Conservation (phyloP, 1,140 invertebrate species). For the Olivierus martensii region DNA sequence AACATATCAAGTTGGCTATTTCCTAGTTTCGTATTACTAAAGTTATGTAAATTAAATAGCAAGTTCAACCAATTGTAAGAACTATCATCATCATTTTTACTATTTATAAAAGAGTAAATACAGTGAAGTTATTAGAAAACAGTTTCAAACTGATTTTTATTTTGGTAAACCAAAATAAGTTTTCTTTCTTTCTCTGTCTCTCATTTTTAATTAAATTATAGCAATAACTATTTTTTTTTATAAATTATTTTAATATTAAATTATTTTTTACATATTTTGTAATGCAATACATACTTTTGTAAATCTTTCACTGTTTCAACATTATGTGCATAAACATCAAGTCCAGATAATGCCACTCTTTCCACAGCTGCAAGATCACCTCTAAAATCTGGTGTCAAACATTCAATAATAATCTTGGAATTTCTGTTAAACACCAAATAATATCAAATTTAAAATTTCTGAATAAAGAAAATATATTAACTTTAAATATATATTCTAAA, state of each 20-base stretch:
- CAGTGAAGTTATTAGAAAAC: too few relatives aligned
- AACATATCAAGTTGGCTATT: too few relatives aligned
- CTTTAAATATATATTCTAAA: neutral
- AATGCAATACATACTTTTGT: constrained; percentile 26
- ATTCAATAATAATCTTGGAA: constrained; percentile 82
- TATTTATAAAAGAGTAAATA: too few relatives aligned
- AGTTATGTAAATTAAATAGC: too few relatives aligned
- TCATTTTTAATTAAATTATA: too few relatives aligned
- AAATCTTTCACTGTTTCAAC: constrained; percentile 82
- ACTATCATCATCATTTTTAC: too few relatives aligned
- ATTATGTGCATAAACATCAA: constrained; percentile 95
- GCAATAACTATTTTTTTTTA: neutral
- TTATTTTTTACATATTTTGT: neutral
- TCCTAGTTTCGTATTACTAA: too few relatives aligned
- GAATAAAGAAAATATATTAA: neutral
- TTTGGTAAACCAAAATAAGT: too few relatives aligned
- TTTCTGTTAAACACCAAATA: constrained; percentile 40
- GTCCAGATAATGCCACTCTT: constrained; percentile 60
- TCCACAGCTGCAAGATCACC: constrained; percentile 63
- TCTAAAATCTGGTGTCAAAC: constrained; percentile 89
- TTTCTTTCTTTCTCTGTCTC: too few relatives aligned
- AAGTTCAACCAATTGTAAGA: too few relatives aligned
- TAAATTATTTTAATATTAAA: neutral
- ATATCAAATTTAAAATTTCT: neutral
- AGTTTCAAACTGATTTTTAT: too few relatives aligned